Evolutionary conservation across 2,888 invertebrate species (phyloP).

Genomic region (Ennomos fuscantarius): DNA sequence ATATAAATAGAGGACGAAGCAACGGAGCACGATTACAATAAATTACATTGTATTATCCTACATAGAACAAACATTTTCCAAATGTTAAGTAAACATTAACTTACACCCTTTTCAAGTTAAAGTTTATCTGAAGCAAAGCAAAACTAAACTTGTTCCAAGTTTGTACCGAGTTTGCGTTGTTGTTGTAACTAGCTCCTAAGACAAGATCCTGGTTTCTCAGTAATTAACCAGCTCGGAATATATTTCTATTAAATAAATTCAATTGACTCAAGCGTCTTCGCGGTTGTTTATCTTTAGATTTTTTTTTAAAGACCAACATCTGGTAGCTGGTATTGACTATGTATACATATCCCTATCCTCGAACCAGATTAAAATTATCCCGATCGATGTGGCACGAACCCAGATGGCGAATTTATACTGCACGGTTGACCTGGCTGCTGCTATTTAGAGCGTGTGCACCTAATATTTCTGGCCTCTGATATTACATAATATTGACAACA

Average conservation of each 20-base stretch:
- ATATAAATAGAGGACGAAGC: too few species aligned
- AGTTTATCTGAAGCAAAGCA: conserved; percentile 18
- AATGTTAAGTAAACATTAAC: conserved; percentile 11
- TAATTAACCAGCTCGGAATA: conserved; percentile 8
- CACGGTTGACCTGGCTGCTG: conserved; percentile 6
- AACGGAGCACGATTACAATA: too few species aligned
- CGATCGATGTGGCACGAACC: conserved; percentile 4
- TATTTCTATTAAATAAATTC: neutral
- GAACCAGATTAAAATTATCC: too few species aligned
- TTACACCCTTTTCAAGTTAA: conserved; percentile 13
- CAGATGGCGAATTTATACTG: conserved; percentile 7
- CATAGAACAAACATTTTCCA: neutral
- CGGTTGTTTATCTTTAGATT: too few species aligned
- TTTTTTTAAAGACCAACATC: too few species aligned
- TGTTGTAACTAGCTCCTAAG: conserved; percentile 10
- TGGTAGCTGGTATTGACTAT: too few species aligned
- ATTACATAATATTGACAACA: too few species aligned
- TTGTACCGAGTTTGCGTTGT: conserved; percentile 17
- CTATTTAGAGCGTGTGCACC: conserved; percentile 14
- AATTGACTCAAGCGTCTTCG: too few species aligned
- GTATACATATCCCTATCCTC: too few species aligned
- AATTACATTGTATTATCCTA: too few species aligned
- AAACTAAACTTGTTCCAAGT: conserved; percentile 15
- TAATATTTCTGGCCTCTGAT: neutral
- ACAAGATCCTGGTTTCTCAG: conserved; percentile 9